Evolutionary conservation across 2,888 invertebrate genomes (phyloP).

Genomic region (Ormyrus thymus): DNA sequence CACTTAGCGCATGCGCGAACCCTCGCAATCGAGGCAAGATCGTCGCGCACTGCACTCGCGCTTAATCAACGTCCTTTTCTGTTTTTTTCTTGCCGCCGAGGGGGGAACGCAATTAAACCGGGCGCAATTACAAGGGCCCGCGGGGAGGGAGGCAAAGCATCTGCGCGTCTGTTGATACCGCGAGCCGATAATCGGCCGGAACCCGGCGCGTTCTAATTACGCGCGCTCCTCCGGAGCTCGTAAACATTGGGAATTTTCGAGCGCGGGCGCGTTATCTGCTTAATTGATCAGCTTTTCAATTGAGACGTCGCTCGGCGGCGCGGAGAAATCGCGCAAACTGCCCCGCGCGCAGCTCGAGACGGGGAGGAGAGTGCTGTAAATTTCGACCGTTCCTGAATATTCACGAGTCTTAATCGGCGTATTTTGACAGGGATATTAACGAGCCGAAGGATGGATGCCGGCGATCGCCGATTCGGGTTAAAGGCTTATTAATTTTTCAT

Average conservation of each 20-base stretch:
- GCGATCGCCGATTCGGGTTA: not conserved
- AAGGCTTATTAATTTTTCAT: constrained; percentile 16
- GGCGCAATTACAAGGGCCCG: constrained; percentile 57
- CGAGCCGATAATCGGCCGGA: constrained; percentile 53
- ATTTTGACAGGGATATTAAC: constrained; percentile 31
- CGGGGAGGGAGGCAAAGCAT: not conserved
- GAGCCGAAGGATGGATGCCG: not conserved
- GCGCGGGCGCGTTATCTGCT: not conserved
- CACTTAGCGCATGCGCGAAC: not conserved
- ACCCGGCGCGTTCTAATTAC: constrained; percentile 23
- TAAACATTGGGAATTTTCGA: constrained; percentile 4
- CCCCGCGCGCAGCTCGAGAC: not conserved
- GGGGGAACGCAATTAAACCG: constrained; percentile 58
- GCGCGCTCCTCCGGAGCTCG: not conserved
- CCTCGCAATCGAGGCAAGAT: constrained; percentile 8
- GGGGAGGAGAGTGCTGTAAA: not conserved
- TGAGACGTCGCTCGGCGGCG: not conserved
- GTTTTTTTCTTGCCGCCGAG: not conserved
- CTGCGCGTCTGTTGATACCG: constrained; percentile 61
- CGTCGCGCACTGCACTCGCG: not conserved
- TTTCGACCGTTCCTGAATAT: constrained; percentile 14
- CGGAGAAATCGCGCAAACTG: not conserved
- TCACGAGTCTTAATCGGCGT: constrained; percentile 11
- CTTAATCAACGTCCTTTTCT: not conserved
- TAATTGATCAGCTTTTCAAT: constrained; percentile 9